Evolutionary conservation across 2,888 invertebrate species (phyloP).

Genomic region (Acrobasis suavella): DNA sequence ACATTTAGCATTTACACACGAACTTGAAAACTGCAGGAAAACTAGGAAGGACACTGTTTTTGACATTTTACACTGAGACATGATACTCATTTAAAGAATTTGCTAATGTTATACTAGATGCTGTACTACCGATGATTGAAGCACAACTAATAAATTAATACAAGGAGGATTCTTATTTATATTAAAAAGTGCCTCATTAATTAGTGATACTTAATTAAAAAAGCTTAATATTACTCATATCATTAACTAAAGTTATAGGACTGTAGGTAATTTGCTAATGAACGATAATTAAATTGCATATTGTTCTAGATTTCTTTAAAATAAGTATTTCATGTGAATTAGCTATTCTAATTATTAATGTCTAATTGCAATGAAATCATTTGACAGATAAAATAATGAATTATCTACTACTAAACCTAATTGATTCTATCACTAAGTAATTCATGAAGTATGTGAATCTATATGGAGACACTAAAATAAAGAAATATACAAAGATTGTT

Average conservation of each 20-base stretch:
- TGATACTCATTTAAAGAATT: too few relatives aligned
- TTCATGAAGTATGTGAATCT: too few relatives aligned
- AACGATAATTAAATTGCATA: background rate
- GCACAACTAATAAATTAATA: background rate
- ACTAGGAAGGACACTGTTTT: conserved; percentile 2
- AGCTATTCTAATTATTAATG: too few relatives aligned
- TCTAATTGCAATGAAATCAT: too few relatives aligned
- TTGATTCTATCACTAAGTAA: too few relatives aligned
- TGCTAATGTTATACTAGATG: too few relatives aligned
- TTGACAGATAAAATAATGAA: too few relatives aligned
- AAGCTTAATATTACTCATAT: background rate
- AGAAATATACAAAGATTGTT: too few relatives aligned
- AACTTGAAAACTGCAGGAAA: conserved; percentile 10
- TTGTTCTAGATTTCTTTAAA: background rate
- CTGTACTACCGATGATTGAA: background rate
- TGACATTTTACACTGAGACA: background rate
- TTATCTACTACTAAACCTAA: too few relatives aligned
- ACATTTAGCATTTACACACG: conserved; percentile 17
- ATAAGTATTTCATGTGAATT: too few relatives aligned
- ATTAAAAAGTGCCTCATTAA: conserved; percentile 1
- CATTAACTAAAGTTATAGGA: background rate
- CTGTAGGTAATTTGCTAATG: background rate
- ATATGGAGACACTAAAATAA: too few relatives aligned
- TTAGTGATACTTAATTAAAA: background rate
- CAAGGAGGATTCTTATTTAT: background rate